Conservation (phyloP, 2,113 vertebrate species). For the Protobothrops mucrosquamatus region DNA sequence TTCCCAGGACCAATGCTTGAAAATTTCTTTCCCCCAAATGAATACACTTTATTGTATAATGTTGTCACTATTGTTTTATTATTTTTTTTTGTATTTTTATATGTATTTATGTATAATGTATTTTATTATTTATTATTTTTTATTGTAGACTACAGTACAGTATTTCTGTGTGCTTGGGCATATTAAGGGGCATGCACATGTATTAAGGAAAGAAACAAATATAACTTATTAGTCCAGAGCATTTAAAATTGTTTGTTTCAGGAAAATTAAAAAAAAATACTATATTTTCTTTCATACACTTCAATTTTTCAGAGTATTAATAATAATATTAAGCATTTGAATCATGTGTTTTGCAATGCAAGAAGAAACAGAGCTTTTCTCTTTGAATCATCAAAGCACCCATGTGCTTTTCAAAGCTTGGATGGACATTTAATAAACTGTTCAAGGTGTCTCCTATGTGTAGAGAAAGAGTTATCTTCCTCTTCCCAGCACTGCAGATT, state of each 20-base stretch:
- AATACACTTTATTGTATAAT: neutral
- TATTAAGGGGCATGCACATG: neutral
- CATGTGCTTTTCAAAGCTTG: neutral
- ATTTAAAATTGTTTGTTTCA: neutral
- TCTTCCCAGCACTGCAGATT: neutral
- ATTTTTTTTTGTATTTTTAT: neutral
- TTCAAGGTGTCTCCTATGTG: neutral
- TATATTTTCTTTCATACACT: neutral
- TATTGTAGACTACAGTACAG: neutral
- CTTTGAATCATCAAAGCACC: neutral
- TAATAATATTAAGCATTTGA: neutral
- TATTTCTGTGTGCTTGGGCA: neutral
- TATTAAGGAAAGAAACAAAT: neutral
- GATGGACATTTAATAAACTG: neutral
- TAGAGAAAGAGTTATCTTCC: neutral
- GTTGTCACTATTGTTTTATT: neutral
- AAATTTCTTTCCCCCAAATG: neutral
- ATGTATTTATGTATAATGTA: no score
- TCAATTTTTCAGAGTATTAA: neutral
- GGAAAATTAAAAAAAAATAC: neutral
- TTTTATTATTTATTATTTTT: neutral
- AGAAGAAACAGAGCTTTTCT: neutral
- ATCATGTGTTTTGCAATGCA: neutral
- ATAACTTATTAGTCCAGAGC: neutral
- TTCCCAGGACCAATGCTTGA: neutral